Evolutionary conservation across 1,140 invertebrate species (phyloP).

Genomic region (Melipona quadrifasciata): DNA sequence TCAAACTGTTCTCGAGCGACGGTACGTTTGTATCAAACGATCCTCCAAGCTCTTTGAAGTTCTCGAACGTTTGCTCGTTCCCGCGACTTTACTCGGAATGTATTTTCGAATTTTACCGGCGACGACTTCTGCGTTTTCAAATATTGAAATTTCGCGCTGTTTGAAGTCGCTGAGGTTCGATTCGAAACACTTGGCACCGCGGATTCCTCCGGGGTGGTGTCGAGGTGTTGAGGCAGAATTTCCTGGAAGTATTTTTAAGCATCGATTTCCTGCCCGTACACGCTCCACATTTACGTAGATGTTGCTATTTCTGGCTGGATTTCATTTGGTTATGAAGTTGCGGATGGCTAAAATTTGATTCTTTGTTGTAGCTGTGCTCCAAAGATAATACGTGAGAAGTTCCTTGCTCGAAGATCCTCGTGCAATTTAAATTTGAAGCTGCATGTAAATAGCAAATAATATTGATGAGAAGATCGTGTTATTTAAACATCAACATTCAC

Average conservation of each 20-base stretch:
- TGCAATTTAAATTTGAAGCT: too few species aligned
- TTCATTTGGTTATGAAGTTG: background rate
- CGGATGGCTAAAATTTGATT: background rate
- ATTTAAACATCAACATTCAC: too few species aligned
- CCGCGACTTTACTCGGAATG: background rate
- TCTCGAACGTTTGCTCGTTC: background rate
- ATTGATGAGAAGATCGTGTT: too few species aligned
- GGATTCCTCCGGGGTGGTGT: too few species aligned
- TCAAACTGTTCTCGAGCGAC: background rate
- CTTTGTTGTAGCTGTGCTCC: background rate
- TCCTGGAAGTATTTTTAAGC: conserved; percentile 13
- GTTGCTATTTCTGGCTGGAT: background rate
- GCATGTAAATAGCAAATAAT: too few species aligned
- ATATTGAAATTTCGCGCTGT: background rate
- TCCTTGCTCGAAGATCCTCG: too few species aligned
- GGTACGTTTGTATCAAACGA: background rate
- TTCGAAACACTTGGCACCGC: background rate
- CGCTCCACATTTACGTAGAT: background rate
- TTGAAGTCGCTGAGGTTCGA: background rate
- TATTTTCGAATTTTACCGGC: background rate
- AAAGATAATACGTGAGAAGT: too few species aligned
- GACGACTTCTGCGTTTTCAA: too few species aligned
- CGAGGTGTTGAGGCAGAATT: background rate
- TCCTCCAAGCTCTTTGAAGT: background rate
- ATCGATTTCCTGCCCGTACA: background rate